Evolutionary conservation across 2,888 invertebrate species (phyloP).

Genomic region (Lasioglossum vierecki): DNA sequence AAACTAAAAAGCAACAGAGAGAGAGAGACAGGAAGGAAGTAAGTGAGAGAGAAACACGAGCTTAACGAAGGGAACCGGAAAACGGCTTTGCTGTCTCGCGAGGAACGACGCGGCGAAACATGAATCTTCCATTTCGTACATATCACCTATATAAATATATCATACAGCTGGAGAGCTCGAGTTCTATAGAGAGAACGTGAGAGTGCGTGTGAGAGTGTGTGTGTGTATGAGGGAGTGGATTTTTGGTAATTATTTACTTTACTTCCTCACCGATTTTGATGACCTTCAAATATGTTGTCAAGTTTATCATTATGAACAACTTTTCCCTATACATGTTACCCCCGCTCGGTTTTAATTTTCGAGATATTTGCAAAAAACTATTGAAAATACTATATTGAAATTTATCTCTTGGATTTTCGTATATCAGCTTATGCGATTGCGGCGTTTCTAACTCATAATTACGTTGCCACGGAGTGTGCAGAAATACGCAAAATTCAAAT

Average conservation of each 20-base stretch:
- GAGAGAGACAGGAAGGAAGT: background rate
- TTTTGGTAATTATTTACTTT: background rate
- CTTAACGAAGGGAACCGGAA: constrained; percentile 24
- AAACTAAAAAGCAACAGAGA: background rate
- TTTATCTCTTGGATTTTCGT: no score
- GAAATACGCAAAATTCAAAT: no score
- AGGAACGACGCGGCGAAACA: constrained; percentile 68
- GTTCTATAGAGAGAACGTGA: background rate
- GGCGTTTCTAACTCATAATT: no score
- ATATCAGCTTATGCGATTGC: no score
- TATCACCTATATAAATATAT: constrained; percentile 78
- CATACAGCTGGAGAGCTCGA: constrained; percentile 34
- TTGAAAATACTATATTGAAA: no score
- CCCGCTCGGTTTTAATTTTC: no score
- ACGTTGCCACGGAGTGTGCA: no score
- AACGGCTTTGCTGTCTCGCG: constrained; percentile 38
- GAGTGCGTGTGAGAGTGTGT: background rate
- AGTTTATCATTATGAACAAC: no score
- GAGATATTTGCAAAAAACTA: no score
- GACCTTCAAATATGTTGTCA: no score
- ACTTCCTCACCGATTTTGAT: no score
- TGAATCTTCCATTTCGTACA: constrained; percentile 84
- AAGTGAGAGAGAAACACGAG: constrained; percentile 7
- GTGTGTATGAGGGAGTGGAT: background rate
- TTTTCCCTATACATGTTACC: no score